Evolutionary conservation across 2,888 invertebrate genomes (phyloP).

Genomic region (Lithodes maja): DNA sequence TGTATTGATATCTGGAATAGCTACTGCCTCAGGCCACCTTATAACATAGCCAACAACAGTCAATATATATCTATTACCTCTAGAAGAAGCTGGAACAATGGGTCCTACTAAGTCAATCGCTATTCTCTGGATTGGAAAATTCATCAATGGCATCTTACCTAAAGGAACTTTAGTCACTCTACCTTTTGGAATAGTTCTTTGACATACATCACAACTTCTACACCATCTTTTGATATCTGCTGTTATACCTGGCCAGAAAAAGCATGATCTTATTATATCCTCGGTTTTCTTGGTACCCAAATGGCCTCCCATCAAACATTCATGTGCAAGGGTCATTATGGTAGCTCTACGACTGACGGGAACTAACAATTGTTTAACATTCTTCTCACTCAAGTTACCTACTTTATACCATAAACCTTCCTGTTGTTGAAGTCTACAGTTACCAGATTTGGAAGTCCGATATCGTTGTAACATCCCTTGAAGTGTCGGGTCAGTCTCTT

Average conservation of each 20-base stretch:
- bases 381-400: neutral
- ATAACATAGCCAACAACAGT: no score
- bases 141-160: no score
- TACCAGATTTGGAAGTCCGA: neutral
- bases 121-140: no score
- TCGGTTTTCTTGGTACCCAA: neutral
- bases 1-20: no score
- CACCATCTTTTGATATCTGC: neutral
- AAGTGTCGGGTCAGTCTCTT: slow-evolving; percentile 6
- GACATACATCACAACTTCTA: neutral
- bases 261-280: neutral
- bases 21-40: no score
- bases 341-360: no score
- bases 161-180: neutral
- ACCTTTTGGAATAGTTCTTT: neutral
- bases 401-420: slow-evolving; percentile 5
- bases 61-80: no score
- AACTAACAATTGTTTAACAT: neutral
- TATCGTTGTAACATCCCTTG: neutral
- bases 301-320: neutral
- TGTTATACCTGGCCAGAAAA: neutral
- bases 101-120: no score
- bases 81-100: no score
- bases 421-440: neutral
- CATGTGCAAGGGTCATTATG: neutral